Evolutionary conservation across 2,888 invertebrate species (phyloP), one percentile per base, ranked within the genome.

Genomic region (Entomobrya multifasciata): DNA sequence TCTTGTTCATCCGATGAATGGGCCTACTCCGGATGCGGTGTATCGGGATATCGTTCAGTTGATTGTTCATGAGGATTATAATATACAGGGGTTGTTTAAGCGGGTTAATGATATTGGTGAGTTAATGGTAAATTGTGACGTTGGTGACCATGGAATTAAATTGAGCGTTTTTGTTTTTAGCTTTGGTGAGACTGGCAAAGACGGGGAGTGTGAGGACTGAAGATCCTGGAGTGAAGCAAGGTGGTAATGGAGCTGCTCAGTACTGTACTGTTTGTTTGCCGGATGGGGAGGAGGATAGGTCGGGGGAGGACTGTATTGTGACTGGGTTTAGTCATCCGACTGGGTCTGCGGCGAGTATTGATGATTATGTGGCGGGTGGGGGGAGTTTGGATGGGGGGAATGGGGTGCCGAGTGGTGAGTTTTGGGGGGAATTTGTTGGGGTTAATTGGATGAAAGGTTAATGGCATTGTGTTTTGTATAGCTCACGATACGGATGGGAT

Each of bases 291-390:
- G 79, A 87, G 36, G 87, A 89, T 36, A 88, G 88, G 44, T 72
- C 84, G 6, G 89, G 88, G 15, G 77, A 87, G 41, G 88, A 89
- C 5, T 91, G 91, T 65, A 88, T 90, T 70, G 91, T 91, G 0
- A 88, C 91, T 0, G 91, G 91, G 5, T 91, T 88, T 57, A 87
- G 87, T 27, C 91, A 91, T 81, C 91, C 91, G 0, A 86, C 86
- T n/a, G 76, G 80, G 17, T 41, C 60, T 8, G 17, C 49, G 0
- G 41, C 76, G 6, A 44, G 20, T 11, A 22, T 57, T 57, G 81
- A 72, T 57, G 72, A 55, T 47, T 15, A 27, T 10, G 22, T 52
- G 22, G 72, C 27, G 20, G n/a, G 30, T 17, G 67, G 67, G 6
- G 55, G 52, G 1, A 8, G 8, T 11, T 47, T 13, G 15, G 20